These are phyloP conservation scores for Drosophila tani DNA, from an alignment of 1,140 invertebrate genomes.

Conservation along the genomic window DNA sequence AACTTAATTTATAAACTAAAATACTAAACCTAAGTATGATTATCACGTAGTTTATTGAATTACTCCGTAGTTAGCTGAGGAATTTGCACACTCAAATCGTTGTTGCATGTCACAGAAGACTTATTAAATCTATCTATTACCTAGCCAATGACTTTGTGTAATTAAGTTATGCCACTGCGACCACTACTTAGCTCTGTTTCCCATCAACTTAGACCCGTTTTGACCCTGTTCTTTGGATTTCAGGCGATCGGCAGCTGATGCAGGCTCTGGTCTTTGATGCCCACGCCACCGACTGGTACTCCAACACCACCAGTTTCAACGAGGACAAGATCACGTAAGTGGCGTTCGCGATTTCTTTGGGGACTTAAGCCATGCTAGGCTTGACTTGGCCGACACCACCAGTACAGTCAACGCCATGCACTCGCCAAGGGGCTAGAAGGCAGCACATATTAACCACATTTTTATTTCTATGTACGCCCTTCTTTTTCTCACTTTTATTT, in stretches of 20 bases:
- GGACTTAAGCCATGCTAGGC: slow-evolving; percentile 30
- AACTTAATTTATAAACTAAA: neutral
- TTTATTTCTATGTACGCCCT: slow-evolving; percentile 75
- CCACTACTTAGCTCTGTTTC: neutral
- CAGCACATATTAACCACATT: slow-evolving; percentile 68
- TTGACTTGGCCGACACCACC: slow-evolving; percentile 55
- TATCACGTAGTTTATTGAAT: slow-evolving; percentile 14
- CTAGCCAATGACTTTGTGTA: neutral
- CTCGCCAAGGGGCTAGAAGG: slow-evolving; percentile 20
- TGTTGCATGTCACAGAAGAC: slow-evolving; percentile 41
- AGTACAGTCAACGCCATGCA: slow-evolving; percentile 67
- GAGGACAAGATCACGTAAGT: slow-evolving; percentile 89
- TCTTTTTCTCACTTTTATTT: slow-evolving; percentile 81
- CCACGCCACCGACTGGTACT: slow-evolving; percentile 93
- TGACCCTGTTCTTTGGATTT: slow-evolving; percentile 48
- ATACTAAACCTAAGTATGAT: slow-evolving; percentile 26
- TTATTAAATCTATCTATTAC: neutral
- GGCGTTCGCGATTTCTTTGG: neutral
- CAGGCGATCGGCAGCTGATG: slow-evolving; percentile 94
- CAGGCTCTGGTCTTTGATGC: slow-evolving; percentile 94
- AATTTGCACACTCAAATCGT: slow-evolving; percentile 66
- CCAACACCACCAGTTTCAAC: slow-evolving; percentile 89
- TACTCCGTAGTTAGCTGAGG: slow-evolving; percentile 69
- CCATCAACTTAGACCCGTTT: neutral
- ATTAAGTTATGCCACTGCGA: slow-evolving; percentile 6